Conservation (phyloP, 2,888 invertebrate genomes). For the Auanema freiburgensis region DNA sequence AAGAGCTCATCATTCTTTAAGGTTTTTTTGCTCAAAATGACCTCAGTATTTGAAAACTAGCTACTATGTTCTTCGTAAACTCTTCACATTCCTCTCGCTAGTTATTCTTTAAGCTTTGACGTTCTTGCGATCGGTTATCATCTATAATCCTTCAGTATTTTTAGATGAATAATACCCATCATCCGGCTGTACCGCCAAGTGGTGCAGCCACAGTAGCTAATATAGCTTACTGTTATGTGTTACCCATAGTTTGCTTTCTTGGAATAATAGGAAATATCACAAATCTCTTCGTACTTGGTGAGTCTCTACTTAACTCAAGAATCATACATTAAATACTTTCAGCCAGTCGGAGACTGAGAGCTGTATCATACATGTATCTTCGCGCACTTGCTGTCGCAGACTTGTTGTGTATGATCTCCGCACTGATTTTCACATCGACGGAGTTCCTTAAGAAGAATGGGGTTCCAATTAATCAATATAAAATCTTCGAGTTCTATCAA, state of each 20-base stretch:
- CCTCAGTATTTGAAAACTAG: too few relatives aligned
- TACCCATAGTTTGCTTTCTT: conserved; percentile 57
- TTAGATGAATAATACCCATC: conserved; percentile 9
- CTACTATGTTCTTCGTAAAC: too few relatives aligned
- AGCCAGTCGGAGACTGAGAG: conserved; percentile 57
- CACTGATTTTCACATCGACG: conserved; percentile 55
- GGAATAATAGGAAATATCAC: conserved; percentile 55
- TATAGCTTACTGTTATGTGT: conserved; percentile 63
- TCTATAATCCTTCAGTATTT: not conserved
- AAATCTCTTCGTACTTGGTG: conserved; percentile 58
- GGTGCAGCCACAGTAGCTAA: conserved; percentile 43
- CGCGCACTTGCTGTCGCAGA: conserved; percentile 56
- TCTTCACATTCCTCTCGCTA: not conserved
- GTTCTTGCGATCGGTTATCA: not conserved
- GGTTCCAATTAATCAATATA: conserved; percentile 43
- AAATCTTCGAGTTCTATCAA: conserved; percentile 52
- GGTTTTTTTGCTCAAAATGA: too few relatives aligned
- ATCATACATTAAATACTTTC: conserved; percentile 7
- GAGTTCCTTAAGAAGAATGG: conserved; percentile 54
- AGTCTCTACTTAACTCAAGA: conserved; percentile 2
- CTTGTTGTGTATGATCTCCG: conserved; percentile 64
- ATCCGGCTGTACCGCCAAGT: conserved; percentile 25
- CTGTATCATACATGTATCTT: conserved; percentile 62
- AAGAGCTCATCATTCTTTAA: too few relatives aligned
- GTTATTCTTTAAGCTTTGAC: conserved; percentile 3